Conservation (phyloP, 1,140 invertebrate genomes). For the Holotrichia oblita region DNA sequence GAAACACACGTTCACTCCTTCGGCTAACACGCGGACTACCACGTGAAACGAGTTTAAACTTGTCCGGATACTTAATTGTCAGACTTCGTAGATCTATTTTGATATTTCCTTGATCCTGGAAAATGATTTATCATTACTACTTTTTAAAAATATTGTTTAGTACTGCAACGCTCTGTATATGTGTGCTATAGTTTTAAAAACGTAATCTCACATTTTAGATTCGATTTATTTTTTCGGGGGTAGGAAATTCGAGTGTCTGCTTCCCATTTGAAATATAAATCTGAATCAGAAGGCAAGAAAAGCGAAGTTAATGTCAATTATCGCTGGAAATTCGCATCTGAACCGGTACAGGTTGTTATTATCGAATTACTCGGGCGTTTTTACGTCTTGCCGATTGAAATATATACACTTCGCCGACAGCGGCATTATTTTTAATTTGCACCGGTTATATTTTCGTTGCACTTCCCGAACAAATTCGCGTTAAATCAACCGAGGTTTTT, state of each 20-base stretch:
- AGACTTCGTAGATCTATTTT: no score
- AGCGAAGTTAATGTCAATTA: constrained; percentile 30
- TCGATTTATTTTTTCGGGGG: no score
- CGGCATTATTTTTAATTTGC: constrained; percentile 32
- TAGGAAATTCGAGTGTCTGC: neutral
- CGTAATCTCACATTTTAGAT: no score
- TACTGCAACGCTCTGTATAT: no score
- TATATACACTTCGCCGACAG: constrained; percentile 31
- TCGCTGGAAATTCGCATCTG: neutral
- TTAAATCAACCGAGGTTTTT: constrained; percentile 26
- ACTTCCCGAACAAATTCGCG: constrained; percentile 26
- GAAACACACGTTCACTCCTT: no score
- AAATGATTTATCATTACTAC: no score
- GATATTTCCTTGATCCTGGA: no score
- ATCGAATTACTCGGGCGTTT: constrained; percentile 18
- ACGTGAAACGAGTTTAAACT: no score
- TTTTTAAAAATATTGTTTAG: no score
- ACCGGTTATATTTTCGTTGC: constrained; percentile 26
- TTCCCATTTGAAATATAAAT: neutral
- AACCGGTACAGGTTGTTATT: constrained; percentile 31
- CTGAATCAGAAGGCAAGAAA: neutral
- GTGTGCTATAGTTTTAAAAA: no score
- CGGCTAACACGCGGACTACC: no score
- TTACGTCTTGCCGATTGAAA: constrained; percentile 31
- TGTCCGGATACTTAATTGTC: no score